Evolutionary conservation across 2,113 vertebrate genomes (phyloP), one percentile per base, ranked within the genome.

Genomic region (Eudyptes chrysolophus): DNA sequence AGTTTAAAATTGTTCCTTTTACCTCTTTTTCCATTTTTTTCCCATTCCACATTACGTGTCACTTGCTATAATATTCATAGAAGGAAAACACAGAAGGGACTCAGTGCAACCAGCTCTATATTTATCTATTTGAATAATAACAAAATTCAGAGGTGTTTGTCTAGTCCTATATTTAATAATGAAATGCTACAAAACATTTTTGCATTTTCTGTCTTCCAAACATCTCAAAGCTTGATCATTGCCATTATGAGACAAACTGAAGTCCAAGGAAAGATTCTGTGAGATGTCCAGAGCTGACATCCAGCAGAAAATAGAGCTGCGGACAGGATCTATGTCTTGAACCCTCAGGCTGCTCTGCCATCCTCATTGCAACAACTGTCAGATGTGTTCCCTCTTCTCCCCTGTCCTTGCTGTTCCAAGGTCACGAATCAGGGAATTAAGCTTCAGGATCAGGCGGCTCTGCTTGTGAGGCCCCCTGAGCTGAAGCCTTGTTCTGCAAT

Each of bases 51-150:
- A 79, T 80, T 90, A 25, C 7, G 6, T 93, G 87, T 95, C 78
- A 77, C 54, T 96, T 96, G 78, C 70, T 94, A 38, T 95, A 93
- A 96, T 93, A 88, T 65, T 92, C 82, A 93, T 84, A 95, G 92
- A 94, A 94, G 57, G 57, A 88, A 84, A 97, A 62, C 83, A 90
- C 89, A 94, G 95, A 95, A 97, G 78, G 70, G 62, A 94, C 66
- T 83, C n/a, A 48, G 72, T 85, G 78, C 58, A 94, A 77, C 68
- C 68, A 96, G 68, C 42, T 96, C 94, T 95, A 79, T 95, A 95
- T 96, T 96, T 97, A 79, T 92, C 95, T 97, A 62, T 89, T 60
- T 93, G 93, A 95, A 96, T 85, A 95, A 81, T 69, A 94, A 85
- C 49, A 95, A 83, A 79, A 94, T 89, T 96, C 44, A 36, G 85